These are phyloP conservation scores for Cyprinodon tularosa DNA, from an alignment of 2,113 vertebrate genomes.

Conservation along the genomic window DNA sequence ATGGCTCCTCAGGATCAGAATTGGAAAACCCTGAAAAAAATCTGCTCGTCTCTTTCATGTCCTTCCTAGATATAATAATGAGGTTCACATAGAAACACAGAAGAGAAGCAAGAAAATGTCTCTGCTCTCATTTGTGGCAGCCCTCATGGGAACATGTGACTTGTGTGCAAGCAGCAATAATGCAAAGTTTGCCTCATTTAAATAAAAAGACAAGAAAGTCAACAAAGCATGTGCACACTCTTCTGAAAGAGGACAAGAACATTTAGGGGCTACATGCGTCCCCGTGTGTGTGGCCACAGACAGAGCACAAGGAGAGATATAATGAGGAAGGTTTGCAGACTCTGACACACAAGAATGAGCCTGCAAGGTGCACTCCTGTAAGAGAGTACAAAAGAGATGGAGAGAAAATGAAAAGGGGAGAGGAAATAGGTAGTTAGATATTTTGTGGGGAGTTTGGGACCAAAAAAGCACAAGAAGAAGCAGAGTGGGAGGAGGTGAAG, in stretches of 20 bases:
- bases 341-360: slow-evolving; percentile 13
- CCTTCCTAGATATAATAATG: slow-evolving; percentile 48
- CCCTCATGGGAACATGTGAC: background rate
- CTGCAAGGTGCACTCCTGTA: slow-evolving; percentile 33
- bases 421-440: background rate
- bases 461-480: slow-evolving; percentile 12
- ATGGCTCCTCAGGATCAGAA: no score
- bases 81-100: slow-evolving; percentile 38
- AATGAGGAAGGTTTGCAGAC: slow-evolving; percentile 45
- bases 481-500: slow-evolving; percentile 25
- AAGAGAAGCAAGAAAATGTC: slow-evolving; percentile 40
- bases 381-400: slow-evolving; percentile 8
- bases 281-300: slow-evolving; percentile 17
- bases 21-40: no score
- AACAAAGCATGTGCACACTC: slow-evolving; percentile 1
- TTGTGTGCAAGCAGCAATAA: slow-evolving; percentile 1
- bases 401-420: background rate
- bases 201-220: slow-evolving; percentile 11
- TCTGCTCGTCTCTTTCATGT: slow-evolving; percentile 40
- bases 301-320: slow-evolving; percentile 36
- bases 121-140: slow-evolving; percentile 24
- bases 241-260: slow-evolving; percentile 14
- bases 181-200: slow-evolving; percentile 9
- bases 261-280: slow-evolving; percentile 41
- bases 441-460: slow-evolving; percentile 27